Percentiles rank a stretch among this genome's conserved stretches.
phyloP scores from a whole-genome alignment of 2,888 invertebrate genomes.

The Meloe dianella region DNA sequence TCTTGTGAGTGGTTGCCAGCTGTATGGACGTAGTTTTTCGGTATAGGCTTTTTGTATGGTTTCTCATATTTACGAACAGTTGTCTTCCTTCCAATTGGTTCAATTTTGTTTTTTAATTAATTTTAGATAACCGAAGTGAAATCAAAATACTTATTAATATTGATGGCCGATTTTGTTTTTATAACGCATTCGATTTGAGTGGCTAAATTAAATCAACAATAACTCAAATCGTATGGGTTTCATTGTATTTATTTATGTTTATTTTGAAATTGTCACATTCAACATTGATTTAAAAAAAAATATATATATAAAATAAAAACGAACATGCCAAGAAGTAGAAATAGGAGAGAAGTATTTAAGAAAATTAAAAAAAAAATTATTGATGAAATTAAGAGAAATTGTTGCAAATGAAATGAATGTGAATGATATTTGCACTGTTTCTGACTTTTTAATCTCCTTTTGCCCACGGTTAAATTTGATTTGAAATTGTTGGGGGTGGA shows the following conservation, averaged over 20 bases:
- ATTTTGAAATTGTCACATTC: not conserved
- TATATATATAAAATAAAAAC: too few relatives aligned
- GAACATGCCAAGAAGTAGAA: slow-evolving; percentile 23
- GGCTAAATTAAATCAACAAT: not conserved
- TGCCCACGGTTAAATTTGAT: not conserved
- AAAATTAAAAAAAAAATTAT: slow-evolving; percentile 6
- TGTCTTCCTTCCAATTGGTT: slow-evolving; percentile 78
- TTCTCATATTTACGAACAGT: slow-evolving; percentile 88
- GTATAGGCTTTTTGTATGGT: slow-evolving; percentile 84
- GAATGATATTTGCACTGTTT: slow-evolving; percentile 18
- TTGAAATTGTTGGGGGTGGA: slow-evolving; percentile 14
- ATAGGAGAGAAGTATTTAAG: not conserved
- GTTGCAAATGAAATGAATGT: slow-evolving; percentile 8
- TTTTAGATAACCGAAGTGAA: slow-evolving; percentile 39
- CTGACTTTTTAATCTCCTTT: not conserved
- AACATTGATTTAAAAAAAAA: slow-evolving; percentile 13
- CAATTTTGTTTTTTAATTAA: slow-evolving; percentile 11
- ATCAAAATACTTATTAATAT: slow-evolving; percentile 40
- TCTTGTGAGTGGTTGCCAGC: slow-evolving; percentile 80
- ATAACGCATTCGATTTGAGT: slow-evolving; percentile 18
- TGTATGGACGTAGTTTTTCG: slow-evolving; percentile 74
- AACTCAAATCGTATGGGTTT: not conserved
- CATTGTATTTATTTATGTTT: not conserved
- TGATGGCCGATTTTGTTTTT: slow-evolving; percentile 5
- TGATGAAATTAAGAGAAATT: not conserved